These are phyloP conservation scores for Muscina levida DNA, from an alignment of 2,888 invertebrate genomes.

Conservation along the genomic window DNA sequence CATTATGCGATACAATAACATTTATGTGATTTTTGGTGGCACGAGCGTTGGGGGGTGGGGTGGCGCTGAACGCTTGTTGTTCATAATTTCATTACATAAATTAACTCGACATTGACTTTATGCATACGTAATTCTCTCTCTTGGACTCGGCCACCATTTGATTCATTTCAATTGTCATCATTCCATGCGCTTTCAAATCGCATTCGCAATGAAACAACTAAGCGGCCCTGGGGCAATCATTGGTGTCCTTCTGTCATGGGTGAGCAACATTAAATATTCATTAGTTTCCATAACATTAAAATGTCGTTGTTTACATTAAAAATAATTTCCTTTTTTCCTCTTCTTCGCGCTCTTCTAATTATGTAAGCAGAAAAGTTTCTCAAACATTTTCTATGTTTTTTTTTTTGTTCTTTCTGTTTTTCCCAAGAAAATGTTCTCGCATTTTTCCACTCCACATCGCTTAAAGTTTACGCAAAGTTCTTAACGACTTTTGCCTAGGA, in stretches of 20 bases:
- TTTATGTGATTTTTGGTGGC: conserved; percentile 48
- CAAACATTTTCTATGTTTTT: conserved; percentile 10
- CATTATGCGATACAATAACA: conserved; percentile 61
- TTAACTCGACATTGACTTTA: conserved; percentile 67
- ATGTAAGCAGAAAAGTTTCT: conserved; percentile 16
- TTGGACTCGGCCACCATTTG: background rate
- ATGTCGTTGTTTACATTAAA: conserved; percentile 62
- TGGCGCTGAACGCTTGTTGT: conserved; percentile 53
- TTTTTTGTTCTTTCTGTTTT: too few species aligned
- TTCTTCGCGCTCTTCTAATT: conserved; percentile 55
- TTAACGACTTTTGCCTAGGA: conserved; percentile 1
- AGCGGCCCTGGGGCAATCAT: background rate
- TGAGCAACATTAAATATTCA: conserved; percentile 76
- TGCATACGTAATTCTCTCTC: conserved; percentile 31
- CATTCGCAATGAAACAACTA: too few species aligned
- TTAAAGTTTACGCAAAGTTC: conserved; percentile 1
- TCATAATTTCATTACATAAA: conserved; percentile 73
- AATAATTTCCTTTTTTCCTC: conserved; percentile 50
- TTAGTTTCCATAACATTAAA: conserved; percentile 68
- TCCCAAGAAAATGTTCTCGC: conserved; percentile 35
- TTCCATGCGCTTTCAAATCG: background rate
- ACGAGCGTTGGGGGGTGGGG: background rate
- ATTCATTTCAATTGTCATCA: conserved; percentile 3
- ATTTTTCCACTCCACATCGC: conserved; percentile 14
- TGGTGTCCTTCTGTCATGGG: conserved; percentile 1